These are phyloP conservation scores for Cephus pygmeus DNA, from an alignment of 2,888 invertebrate genomes.

Conservation along the genomic window DNA sequence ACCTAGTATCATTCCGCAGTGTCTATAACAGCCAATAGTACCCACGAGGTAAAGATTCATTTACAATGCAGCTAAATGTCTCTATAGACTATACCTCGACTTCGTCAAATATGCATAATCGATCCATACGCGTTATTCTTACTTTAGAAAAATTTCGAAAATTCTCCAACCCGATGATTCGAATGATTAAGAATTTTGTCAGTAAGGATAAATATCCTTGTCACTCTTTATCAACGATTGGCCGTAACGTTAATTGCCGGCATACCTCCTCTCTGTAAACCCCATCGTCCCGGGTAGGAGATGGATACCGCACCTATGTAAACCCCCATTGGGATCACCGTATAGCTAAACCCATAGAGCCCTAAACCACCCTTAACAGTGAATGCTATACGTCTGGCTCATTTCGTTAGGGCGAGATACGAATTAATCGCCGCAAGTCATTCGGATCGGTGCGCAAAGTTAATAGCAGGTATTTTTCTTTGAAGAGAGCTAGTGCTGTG, in stretches of 20 bases:
- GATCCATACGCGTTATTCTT: not conserved
- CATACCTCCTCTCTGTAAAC: not conserved
- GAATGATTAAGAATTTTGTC: not conserved
- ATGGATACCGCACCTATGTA: not conserved
- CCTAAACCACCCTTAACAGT: not conserved
- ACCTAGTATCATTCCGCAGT: not conserved
- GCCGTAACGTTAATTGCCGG: not conserved
- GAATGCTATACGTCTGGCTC: not conserved
- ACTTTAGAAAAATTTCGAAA: not conserved
- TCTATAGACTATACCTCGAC: not conserved
- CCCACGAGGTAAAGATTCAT: not conserved
- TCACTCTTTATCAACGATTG: not conserved
- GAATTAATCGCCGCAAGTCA: constrained; percentile 2
- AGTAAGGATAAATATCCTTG: not conserved
- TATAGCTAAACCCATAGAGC: not conserved
- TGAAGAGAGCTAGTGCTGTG: not conserved
- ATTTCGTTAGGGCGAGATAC: not conserved
- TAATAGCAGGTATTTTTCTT: constrained; percentile 3
- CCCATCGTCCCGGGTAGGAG: not conserved
- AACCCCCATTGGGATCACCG: not conserved
- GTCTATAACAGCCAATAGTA: not conserved
- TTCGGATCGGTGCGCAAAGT: constrained; percentile 2
- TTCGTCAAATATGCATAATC: not conserved
- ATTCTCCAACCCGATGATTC: not conserved
- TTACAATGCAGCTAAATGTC: not conserved